Evolutionary conservation across 2,888 invertebrate genomes (phyloP).

Genomic region (Capitulum mitella): DNA sequence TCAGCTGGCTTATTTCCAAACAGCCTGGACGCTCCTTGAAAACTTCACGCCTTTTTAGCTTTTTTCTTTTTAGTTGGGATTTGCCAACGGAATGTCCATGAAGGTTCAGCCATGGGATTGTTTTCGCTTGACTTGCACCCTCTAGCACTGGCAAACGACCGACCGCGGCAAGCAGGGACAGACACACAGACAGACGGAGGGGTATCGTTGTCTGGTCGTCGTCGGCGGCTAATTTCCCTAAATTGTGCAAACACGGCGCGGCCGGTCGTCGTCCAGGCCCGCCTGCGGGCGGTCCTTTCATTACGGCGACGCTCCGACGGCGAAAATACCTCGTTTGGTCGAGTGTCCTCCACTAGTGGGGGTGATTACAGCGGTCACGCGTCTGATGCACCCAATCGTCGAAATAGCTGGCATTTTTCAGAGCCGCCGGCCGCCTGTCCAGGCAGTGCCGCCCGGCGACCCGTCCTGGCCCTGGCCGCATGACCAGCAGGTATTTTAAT

Average conservation of each 20-base stretch:
- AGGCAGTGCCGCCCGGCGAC: not conserved
- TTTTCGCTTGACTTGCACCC: not conserved
- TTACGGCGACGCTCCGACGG: not conserved
- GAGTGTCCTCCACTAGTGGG: not conserved
- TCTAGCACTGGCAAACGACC: not conserved
- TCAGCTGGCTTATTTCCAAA: not conserved
- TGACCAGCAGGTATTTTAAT: constrained; percentile 15
- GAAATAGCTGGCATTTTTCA: not conserved
- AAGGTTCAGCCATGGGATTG: not conserved
- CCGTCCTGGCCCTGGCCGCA: not conserved
- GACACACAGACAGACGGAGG: not conserved
- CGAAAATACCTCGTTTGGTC: constrained; percentile 1
- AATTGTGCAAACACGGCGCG: not conserved
- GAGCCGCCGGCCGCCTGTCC: not conserved
- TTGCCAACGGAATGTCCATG: not conserved
- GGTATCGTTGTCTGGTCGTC: not conserved
- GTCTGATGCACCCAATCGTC: not conserved
- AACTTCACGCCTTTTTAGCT: not conserved
- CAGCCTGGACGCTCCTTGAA: not conserved
- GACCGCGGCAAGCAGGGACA: too few relatives aligned
- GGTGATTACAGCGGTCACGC: constrained; percentile 14
- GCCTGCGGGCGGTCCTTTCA: not conserved
- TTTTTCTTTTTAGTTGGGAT: not conserved
- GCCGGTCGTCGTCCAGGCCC: not conserved
- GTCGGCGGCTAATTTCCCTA: not conserved